Conservation (phyloP, 2,113 vertebrate genomes). For the Arothron firmamentum region DNA sequence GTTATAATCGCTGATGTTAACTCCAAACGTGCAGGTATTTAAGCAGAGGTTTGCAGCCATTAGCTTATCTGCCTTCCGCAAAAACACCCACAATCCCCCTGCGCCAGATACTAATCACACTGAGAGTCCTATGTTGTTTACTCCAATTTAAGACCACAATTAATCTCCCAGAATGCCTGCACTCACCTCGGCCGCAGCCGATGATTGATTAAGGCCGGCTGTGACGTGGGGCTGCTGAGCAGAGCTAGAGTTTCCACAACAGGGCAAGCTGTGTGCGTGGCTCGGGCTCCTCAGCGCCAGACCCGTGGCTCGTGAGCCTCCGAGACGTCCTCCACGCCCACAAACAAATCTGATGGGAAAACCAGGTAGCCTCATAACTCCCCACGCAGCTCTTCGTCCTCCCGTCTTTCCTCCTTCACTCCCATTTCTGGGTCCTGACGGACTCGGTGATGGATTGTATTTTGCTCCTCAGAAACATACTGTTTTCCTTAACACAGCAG, state of each 20-base stretch:
- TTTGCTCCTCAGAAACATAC: constrained; percentile 96
- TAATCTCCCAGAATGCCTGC: constrained; percentile 66
- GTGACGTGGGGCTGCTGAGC: constrained; percentile 44
- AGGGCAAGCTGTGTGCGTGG: constrained; percentile 57
- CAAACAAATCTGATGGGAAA: constrained; percentile 84
- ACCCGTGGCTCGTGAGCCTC: constrained; percentile 76
- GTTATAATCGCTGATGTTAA: constrained; percentile 3
- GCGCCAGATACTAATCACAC: constrained; percentile 45
- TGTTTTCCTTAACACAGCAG: constrained; percentile 99
- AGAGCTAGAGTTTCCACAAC: constrained; percentile 53
- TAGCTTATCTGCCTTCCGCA: constrained; percentile 30
- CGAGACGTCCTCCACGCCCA: constrained; percentile 54
- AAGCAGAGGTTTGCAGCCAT: constrained; percentile 18
- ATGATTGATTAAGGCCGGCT: constrained; percentile 67
- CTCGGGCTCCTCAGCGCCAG: constrained; percentile 76
- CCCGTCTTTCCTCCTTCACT: constrained; percentile 56
- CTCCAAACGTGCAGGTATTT: not conserved
- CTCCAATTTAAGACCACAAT: constrained; percentile 68
- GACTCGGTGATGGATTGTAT: constrained; percentile 93
- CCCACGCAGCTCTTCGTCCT: constrained; percentile 34
- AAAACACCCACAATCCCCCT: constrained; percentile 21
- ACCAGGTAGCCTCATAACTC: constrained; percentile 81
- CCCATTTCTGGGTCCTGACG: constrained; percentile 73
- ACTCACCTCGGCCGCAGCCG: constrained; percentile 42
- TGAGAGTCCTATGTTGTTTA: constrained; percentile 49